Evolutionary conservation across 2,888 invertebrate species (phyloP).

Genomic region (Ypsolopha scabrella): DNA sequence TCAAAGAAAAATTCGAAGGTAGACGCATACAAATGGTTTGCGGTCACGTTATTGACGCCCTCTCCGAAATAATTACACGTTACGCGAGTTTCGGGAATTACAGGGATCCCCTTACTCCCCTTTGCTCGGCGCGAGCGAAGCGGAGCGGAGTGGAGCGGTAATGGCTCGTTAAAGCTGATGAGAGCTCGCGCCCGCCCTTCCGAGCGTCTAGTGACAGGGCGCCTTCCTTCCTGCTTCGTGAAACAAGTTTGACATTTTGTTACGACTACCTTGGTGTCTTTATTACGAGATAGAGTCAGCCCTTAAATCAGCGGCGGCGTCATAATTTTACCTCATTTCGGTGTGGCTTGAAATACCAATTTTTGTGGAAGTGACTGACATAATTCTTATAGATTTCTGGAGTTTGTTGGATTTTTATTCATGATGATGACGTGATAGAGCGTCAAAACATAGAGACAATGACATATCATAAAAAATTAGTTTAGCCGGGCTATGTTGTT

Average conservation of each 20-base stretch:
- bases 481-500: too few relatives aligned
- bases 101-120: constrained; percentile 32
- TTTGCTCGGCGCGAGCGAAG: constrained; percentile 18
- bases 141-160: constrained; percentile 29
- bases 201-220: constrained; percentile 11
- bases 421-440: too few relatives aligned
- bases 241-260: constrained; percentile 20
- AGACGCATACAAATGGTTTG: constrained; percentile 42
- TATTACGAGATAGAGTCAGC: too few relatives aligned
- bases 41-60: constrained; percentile 56
- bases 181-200: constrained; percentile 39
- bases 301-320: too few relatives aligned
- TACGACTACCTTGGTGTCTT: too few relatives aligned
- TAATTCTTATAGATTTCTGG: too few relatives aligned
- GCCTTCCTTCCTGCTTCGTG: constrained; percentile 29
- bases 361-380: too few relatives aligned
- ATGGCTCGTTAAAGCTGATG: constrained; percentile 68
- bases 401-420: too few relatives aligned
- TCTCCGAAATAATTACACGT: constrained; percentile 62
- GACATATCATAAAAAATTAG: too few relatives aligned
- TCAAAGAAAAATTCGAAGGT: not conserved
- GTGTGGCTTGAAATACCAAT: too few relatives aligned
- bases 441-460: too few relatives aligned
- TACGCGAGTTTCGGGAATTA: constrained; percentile 61
- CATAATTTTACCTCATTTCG: too few relatives aligned